A percentile compares a stretch with the other conserved stretches of the same genome.
Conservation (phyloP, 2,797 vertebrate genomes). For the Gallirallus australis region DNA sequence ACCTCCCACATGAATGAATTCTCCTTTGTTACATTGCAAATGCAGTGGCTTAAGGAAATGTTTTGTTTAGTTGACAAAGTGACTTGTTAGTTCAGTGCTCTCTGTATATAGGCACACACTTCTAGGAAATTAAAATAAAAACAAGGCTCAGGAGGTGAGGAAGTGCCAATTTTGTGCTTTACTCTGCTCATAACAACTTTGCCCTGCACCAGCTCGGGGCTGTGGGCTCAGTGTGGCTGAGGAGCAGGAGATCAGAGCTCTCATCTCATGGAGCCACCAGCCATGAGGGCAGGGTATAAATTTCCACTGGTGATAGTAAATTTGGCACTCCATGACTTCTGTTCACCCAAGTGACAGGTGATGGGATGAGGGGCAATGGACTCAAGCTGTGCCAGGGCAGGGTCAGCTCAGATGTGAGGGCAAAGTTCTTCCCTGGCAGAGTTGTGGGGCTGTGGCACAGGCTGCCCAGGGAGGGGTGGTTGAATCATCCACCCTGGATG, state of each 20-base stretch:
- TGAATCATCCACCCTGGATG: too few relatives aligned
- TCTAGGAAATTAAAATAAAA: not conserved
- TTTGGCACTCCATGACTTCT: rapidly evolving
- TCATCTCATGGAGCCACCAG: not conserved
- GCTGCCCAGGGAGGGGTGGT: too few relatives aligned
- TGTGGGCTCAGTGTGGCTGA: not conserved
- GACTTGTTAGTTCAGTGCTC: not conserved
- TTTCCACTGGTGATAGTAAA: not conserved
- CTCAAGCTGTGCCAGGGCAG: too few relatives aligned
- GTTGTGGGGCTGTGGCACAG: too few relatives aligned
- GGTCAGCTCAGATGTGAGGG: too few relatives aligned
- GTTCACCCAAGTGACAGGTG: too few relatives aligned
- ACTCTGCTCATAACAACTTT: too few relatives aligned
- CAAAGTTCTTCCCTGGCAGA: too few relatives aligned
- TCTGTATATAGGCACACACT: rapidly evolving
- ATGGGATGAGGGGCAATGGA: too few relatives aligned
- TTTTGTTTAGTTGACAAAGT: not conserved
- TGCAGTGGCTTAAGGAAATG: rapidly evolving
- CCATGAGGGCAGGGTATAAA: not conserved
- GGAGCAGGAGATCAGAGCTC: not conserved
- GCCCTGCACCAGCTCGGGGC: not conserved
- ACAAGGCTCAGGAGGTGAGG: not conserved
- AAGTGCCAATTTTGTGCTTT: not conserved
- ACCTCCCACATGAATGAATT: not conserved
- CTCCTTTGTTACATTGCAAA: not conserved